These are phyloP conservation scores for Teleogryllus occipitalis DNA, from an alignment of 1,140 invertebrate species.

Conservation along the genomic window DNA sequence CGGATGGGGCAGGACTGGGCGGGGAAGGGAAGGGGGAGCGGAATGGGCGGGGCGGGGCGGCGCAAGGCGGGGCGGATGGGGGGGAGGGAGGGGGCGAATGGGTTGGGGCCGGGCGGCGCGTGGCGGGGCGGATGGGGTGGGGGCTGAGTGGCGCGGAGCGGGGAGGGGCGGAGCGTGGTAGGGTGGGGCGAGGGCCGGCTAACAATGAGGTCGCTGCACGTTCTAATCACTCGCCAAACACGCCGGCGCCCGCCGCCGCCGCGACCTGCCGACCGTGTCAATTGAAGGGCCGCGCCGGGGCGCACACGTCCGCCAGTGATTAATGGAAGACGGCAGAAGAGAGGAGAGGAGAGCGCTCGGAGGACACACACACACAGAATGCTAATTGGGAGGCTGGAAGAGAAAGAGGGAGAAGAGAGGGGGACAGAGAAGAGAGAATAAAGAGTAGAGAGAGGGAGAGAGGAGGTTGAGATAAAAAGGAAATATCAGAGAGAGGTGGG, in stretches of 20 bases:
- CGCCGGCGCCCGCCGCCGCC: background rate
- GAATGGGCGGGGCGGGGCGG: no score
- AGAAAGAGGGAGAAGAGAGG: no score
- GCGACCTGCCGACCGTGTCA: background rate
- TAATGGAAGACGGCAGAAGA: background rate
- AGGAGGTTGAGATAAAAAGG: background rate
- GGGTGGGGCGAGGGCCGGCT: background rate
- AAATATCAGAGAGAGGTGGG: background rate
- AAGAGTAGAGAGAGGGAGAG: background rate
- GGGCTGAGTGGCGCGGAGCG: background rate
- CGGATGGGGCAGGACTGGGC: background rate
- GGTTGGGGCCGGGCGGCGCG: background rate
- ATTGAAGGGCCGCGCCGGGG: background rate
- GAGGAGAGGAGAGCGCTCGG: background rate
- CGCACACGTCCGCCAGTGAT: background rate
- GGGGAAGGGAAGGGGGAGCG: background rate
- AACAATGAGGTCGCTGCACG: conserved; percentile 6
- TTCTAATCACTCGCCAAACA: conserved; percentile 9
- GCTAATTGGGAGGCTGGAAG: no score
- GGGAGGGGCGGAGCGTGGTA: background rate
- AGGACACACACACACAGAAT: background rate
- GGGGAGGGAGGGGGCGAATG: background rate
- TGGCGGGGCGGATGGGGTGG: background rate
- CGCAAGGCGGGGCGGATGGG: no score
- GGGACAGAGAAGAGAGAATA: no score